Evolutionary conservation across 1,140 invertebrate species (phyloP).

Genomic region (Leptinotarsa lineolata): DNA sequence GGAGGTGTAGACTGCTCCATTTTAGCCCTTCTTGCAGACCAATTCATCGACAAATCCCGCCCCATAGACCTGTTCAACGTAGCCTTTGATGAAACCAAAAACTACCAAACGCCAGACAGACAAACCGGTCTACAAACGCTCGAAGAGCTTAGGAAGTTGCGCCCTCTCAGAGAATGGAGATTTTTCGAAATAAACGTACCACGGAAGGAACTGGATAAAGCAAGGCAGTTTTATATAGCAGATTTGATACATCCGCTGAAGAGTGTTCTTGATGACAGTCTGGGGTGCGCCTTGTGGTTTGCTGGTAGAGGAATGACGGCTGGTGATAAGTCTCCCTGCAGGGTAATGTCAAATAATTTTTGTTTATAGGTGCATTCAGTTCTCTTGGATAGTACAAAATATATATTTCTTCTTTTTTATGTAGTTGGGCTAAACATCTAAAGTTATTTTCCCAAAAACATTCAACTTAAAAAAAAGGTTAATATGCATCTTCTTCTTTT

Average conservation of each 20-base stretch:
- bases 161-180: constrained; percentile 67
- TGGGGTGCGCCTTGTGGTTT: constrained; percentile 95
- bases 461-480: too few relatives aligned
- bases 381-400: not conserved
- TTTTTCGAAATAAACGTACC: constrained; percentile 75
- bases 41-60: constrained; percentile 69
- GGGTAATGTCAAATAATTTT: constrained; percentile 59
- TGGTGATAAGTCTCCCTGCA: constrained; percentile 66
- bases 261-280: constrained; percentile 94
- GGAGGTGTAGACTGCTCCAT: constrained; percentile 94
- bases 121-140: constrained; percentile 75
- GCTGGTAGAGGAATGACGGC: constrained; percentile 71
- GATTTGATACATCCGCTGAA: constrained; percentile 81
- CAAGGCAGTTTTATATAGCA: constrained; percentile 64
- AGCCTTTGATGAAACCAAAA: constrained; percentile 74
- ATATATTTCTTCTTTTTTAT: too few relatives aligned
- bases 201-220: constrained; percentile 66
- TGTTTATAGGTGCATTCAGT: not conserved
- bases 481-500: too few relatives aligned
- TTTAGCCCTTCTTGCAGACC: constrained; percentile 78
- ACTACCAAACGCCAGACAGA: constrained; percentile 80
- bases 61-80: constrained; percentile 96
- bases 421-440: too few relatives aligned
- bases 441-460: too few relatives aligned
- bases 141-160: constrained; percentile 71